A percentile compares a stretch with the other conserved stretches of the same genome.
Conservation (phyloP, 2,797 vertebrate species). For the Poecilia velifera region DNA sequence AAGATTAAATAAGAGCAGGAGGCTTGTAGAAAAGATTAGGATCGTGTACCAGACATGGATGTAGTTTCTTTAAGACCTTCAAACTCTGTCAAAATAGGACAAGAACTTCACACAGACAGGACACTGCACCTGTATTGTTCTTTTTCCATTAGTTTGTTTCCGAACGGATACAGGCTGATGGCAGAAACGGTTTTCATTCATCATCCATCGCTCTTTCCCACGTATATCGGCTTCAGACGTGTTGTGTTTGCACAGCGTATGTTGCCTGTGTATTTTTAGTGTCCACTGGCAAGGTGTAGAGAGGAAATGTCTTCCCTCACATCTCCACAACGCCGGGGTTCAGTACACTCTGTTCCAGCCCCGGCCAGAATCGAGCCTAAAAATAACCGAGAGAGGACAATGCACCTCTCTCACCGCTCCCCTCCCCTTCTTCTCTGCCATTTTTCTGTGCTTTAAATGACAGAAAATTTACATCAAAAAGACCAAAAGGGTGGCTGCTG, state of each 20-base stretch:
- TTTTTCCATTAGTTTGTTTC: slow-evolving; percentile 39
- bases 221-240: slow-evolving; percentile 26
- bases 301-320: slow-evolving; percentile 58
- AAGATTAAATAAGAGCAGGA: slow-evolving; percentile 9
- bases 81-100: slow-evolving; percentile 71
- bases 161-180: slow-evolving; percentile 8
- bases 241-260: slow-evolving; percentile 32
- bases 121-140: background rate
- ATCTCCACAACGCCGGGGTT: slow-evolving; percentile 40
- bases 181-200: slow-evolving; percentile 51
- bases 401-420: slow-evolving; percentile 29
- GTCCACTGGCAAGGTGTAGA: slow-evolving; percentile 56
- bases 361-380: slow-evolving; percentile 64
- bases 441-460: slow-evolving; percentile 52
- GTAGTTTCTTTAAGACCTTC: slow-evolving; percentile 55
- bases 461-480: slow-evolving; percentile 39
- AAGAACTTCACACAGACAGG: slow-evolving; percentile 66
- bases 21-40: slow-evolving; percentile 24
- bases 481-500: slow-evolving; percentile 5
- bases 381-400: slow-evolving; percentile 70
- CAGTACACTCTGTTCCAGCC: slow-evolving; percentile 69
- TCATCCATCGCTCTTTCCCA: slow-evolving; percentile 27
- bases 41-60: slow-evolving; percentile 35
- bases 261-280: slow-evolving; percentile 56
- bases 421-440: slow-evolving; percentile 25